Base-by-base conservation (phyloP, 2,113 vertebrate species). In the Pollimyrus isidori region DNA sequence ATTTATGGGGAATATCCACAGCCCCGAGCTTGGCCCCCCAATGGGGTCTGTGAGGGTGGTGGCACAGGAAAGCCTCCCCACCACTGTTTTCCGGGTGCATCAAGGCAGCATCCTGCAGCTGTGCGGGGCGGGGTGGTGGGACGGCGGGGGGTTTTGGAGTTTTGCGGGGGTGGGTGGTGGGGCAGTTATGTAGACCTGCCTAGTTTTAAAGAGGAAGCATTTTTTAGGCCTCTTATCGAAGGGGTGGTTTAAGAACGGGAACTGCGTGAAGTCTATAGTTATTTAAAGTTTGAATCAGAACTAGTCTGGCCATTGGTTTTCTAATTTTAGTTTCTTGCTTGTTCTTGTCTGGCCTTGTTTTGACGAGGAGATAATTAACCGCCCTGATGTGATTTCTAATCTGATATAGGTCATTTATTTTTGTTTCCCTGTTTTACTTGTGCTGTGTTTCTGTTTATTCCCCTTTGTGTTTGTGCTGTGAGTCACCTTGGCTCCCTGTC, bases 61-160 rank as follows among this genome's bases (percentile, higher is more conserved):
- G 45, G n/a, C n/a, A 23, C 80, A 45, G 80, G 80, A 83, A 83
- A 23, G 7, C 80, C 39, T 1, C 80, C 46, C 35, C 3, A 0
- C 9, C 21, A 42, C 42, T 0, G 1, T 5, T 42, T 83, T 39
- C 17, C 1, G 9, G 15, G 35, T 19, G 80, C 42, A 11, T 83
- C 82, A 84, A 84, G 82, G 82, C 21, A 42, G 4, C 39, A 46
- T 84, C 82, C 82, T 84, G 82, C 82, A 84, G 82, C 82, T 84
- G 82, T 48, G 42, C 23, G 45, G 42, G 21, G 80, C 1, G 19
- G 35, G 39, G 39, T 21, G 35, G 23, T 7, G 9, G 26, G 21
- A 21, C 19, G 19, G 21, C n/a, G 0, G n/a, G 53, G 17, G 19
- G 4, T 21, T 56, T 19, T 56, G 53, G 19, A 56, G 53, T 56